Evolutionary conservation across 1,140 invertebrate genomes (phyloP), one percentile per base, ranked within the genome.

Genomic region (Manduca sexta): DNA sequence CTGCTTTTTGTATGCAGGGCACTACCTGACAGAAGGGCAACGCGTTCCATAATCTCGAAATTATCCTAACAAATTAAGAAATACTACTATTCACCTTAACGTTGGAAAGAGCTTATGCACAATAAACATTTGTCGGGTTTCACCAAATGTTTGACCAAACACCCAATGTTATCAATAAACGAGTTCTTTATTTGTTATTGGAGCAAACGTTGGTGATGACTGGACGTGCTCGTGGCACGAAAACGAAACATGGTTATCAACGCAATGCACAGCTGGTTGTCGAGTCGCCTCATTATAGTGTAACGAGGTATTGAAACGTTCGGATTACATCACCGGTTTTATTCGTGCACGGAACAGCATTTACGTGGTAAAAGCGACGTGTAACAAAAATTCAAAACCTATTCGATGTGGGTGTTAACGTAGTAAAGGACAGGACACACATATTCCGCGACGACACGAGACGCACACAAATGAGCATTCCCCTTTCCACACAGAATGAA

Each of bases 211-310:
- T 70, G 56, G 60, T 45, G 41, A 57, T 64, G 61, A 64, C 60
- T 52, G 54, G 47, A 59, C 54, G 57, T 50, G 55, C 59, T 52
- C 46, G 49, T 51, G 60, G 57, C 59, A 65, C 62, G 61, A 69
- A 69, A 67, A 71, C 66, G 68, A 74, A 74, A 69, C 67, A 68
- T 61, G 65, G 61, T 63, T 71, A 74, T 71, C 64, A 74, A 74
- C 67, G 55, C 60, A 46, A 30, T 52, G 55, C 66, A 69, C 71
- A 74, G 68, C 71, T 74, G 71, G 68, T 74, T 49, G 52, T 18
- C 48, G 46, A 49, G 37, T 45, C 26, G 47, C 21, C 48, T 16
- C 12, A 44, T 35, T 5, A 17, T 16, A 38, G 47, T 44, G 40
- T 16, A 46, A 17, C 31, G 6, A 38, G 11, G 7, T 12, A 18